phyloP scores from a whole-genome alignment of 2,888 invertebrate genomes.

The Tubiluchus corallicola region DNA sequence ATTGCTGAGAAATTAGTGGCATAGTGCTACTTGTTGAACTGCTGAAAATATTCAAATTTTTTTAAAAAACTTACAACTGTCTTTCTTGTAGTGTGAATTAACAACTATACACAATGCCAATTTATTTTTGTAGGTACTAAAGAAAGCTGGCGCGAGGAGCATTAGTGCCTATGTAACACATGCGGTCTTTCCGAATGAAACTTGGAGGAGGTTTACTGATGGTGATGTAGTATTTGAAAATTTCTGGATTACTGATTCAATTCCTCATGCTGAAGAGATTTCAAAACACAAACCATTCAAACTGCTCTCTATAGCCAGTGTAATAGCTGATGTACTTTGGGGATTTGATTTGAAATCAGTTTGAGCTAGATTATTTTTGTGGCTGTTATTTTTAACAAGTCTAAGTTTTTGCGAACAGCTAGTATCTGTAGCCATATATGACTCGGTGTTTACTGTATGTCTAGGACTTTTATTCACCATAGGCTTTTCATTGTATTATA shows the following conservation, averaged over 20 bases:
- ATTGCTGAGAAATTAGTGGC: too few relatives aligned
- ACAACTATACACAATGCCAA: background rate
- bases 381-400: too few relatives aligned
- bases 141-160: slow-evolving; percentile 20
- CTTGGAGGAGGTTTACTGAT: slow-evolving; percentile 25
- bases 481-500: too few relatives aligned
- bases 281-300: slow-evolving; percentile 24
- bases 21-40: background rate
- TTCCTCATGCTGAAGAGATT: slow-evolving; percentile 27
- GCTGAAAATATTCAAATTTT: slow-evolving; percentile 1
- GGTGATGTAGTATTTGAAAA: slow-evolving; percentile 19
- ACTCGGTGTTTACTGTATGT: too few relatives aligned
- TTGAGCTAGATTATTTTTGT: too few relatives aligned
- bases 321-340: slow-evolving; percentile 24
- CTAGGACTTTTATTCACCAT: too few relatives aligned
- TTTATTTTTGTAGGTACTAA: slow-evolving; percentile 20
- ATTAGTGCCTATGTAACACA: slow-evolving; percentile 30
- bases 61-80: background rate
- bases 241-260: slow-evolving; percentile 31
- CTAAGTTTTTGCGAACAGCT: too few relatives aligned
- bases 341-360: slow-evolving; percentile 21
- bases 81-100: background rate
- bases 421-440: too few relatives aligned
- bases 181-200: slow-evolving; percentile 28
- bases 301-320: slow-evolving; percentile 23